phyloP scores from a whole-genome alignment of 2,888 invertebrate species.

The Aplocera efformata region DNA sequence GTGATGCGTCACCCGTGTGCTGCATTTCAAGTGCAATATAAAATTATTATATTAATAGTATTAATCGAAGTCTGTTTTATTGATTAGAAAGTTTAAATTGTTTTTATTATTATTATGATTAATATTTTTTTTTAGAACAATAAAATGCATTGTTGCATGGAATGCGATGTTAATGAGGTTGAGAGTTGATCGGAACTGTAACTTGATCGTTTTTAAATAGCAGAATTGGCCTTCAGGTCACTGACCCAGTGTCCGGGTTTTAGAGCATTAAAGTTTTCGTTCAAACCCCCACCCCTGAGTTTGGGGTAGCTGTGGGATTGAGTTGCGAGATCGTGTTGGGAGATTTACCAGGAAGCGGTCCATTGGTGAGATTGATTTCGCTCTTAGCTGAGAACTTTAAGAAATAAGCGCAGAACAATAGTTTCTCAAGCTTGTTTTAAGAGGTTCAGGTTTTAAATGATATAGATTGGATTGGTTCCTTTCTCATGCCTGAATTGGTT shows the following conservation, averaged over 20 bases:
- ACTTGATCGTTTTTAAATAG: constrained; percentile 38
- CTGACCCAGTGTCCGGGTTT: constrained; percentile 29
- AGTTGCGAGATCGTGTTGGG: constrained; percentile 13
- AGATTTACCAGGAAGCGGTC: constrained; percentile 20
- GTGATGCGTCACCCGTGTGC: constrained; percentile 53
- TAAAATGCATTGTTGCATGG: constrained; percentile 39
- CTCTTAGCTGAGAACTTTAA: constrained; percentile 17
- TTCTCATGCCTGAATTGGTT: no score
- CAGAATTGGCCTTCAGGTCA: constrained; percentile 29
- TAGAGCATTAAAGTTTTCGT: constrained; percentile 17
- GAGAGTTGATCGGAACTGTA: no score
- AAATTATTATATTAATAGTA: constrained; percentile 50
- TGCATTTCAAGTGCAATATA: constrained; percentile 47
- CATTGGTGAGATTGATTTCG: constrained; percentile 25
- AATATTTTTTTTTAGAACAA: no score
- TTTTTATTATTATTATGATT: no score
- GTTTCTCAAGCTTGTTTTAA: no score
- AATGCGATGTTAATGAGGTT: constrained; percentile 30
- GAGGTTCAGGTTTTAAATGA: no score
- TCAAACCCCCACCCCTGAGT: constrained; percentile 16
- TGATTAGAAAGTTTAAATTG: constrained; percentile 37
- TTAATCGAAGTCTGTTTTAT: constrained; percentile 57
- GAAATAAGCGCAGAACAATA: constrained; percentile 8
- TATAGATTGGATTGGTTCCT: no score
- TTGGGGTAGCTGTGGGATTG: constrained; percentile 9